Conservation (phyloP, 2,888 invertebrate genomes). For the Balanococcus diminutus region DNA sequence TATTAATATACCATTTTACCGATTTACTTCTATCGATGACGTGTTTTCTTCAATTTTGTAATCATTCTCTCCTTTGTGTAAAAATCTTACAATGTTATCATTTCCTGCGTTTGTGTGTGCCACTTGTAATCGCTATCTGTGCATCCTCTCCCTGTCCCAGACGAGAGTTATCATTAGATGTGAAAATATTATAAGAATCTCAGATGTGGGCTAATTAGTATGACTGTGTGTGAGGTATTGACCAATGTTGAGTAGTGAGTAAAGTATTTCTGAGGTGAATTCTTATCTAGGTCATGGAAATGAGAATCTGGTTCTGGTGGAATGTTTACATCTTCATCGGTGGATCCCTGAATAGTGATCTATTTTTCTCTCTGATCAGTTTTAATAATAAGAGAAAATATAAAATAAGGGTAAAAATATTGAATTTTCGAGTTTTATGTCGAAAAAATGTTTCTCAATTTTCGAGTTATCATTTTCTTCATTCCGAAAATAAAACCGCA, state of each 20-base stretch:
- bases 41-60: not conserved
- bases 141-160: not conserved
- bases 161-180: too few species aligned
- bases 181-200: not conserved
- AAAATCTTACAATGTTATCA: not conserved
- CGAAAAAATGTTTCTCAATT: too few species aligned
- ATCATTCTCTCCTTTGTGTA: not conserved
- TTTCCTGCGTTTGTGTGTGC: not conserved
- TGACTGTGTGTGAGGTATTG: not conserved
- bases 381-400: not conserved
- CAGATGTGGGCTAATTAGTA: not conserved
- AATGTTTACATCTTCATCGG: not conserved
- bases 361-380: too few species aligned
- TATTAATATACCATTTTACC: not conserved
- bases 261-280: not conserved
- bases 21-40: not conserved
- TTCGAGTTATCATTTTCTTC: too few species aligned
- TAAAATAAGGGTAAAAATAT: too few species aligned
- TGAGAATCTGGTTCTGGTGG: not conserved
- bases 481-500: not conserved
- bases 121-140: not conserved
- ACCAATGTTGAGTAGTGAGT: not conserved
- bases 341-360: too few species aligned
- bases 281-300: not conserved
- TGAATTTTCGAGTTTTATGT: not conserved